These are phyloP conservation scores for Halocaridina rubra DNA, from an alignment of 2,888 invertebrate species.

Conservation along the genomic window DNA sequence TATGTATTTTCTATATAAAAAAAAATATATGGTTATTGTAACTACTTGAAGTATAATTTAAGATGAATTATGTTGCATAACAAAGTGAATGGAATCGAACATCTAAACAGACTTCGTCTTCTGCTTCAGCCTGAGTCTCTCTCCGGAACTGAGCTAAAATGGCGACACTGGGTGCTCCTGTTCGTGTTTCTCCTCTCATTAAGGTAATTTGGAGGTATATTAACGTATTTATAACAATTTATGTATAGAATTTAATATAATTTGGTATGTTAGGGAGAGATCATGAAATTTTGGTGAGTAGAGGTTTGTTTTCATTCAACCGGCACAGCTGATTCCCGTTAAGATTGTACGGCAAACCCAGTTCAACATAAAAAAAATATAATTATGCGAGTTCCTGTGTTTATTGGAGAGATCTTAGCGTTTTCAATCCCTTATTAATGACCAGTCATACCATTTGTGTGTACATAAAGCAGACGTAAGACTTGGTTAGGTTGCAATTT, in stretches of 20 bases:
- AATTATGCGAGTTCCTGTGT: too few species aligned
- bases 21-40: slow-evolving; percentile 6
- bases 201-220: slow-evolving; percentile 48
- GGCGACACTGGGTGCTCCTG: slow-evolving; percentile 48
- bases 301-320: background rate
- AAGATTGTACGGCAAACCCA: background rate
- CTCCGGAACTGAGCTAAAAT: too few species aligned
- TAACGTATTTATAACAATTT: too few species aligned
- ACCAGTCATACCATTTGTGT: too few species aligned
- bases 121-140: background rate
- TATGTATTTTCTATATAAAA: slow-evolving; percentile 15
- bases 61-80: too few species aligned
- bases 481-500: too few species aligned
- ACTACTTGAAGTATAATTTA: too few species aligned
- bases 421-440: too few species aligned
- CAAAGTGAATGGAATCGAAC: background rate
- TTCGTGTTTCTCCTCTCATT: slow-evolving; percentile 53
- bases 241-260: background rate
- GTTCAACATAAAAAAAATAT: too few species aligned
- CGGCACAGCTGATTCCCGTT: background rate
- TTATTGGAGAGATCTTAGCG: too few species aligned
- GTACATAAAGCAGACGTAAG: too few species aligned
- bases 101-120: background rate
- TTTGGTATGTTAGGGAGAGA: background rate
- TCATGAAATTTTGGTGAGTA: background rate